Percentiles rank a stretch among this genome's conserved stretches.
Evolutionary conservation across 2,888 invertebrate species (phyloP).

Genomic region (Morpho achilles): DNA sequence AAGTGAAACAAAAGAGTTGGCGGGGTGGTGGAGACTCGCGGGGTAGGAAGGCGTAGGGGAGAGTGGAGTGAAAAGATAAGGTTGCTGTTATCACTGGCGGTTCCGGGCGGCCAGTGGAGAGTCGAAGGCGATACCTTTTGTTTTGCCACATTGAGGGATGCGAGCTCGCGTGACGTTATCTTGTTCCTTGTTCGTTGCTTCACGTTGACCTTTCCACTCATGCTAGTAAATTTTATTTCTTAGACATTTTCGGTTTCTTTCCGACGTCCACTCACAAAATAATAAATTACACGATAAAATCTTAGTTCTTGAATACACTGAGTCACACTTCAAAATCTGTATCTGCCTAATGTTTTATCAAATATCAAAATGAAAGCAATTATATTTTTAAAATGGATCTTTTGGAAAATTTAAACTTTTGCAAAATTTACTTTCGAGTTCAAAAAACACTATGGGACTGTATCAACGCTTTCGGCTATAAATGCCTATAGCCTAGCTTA

Average conservation of each 20-base stretch:
- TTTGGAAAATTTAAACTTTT: too few species aligned
- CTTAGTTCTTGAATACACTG: constrained; percentile 17
- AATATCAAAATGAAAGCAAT: too few species aligned
- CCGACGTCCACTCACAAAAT: constrained; percentile 44
- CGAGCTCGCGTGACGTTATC: constrained; percentile 74
- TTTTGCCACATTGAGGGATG: constrained; percentile 74
- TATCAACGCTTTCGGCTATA: too few species aligned
- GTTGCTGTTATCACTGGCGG: constrained; percentile 65
- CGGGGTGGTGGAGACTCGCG: constrained; percentile 47
- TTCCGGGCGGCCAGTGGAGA: constrained; percentile 71
- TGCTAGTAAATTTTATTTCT: constrained; percentile 70
- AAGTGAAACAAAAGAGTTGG: constrained; percentile 79
- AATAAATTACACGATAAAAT: constrained; percentile 44
- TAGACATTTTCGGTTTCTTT: constrained; percentile 55
- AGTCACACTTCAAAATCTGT: too few species aligned
- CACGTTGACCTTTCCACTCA: constrained; percentile 68
- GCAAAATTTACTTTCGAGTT: too few species aligned
- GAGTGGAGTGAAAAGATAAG: constrained; percentile 62
- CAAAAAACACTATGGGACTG: too few species aligned
- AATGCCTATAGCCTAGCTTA: too few species aligned
- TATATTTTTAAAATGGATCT: too few species aligned
- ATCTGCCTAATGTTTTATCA: too few species aligned
- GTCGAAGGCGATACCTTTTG: constrained; percentile 76
- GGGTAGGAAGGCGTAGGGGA: constrained; percentile 35
- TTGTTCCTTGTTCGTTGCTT: constrained; percentile 39